These are phyloP conservation scores for Drosophila paracracens DNA, from an alignment of 2,888 invertebrate species.

Conservation along the genomic window DNA sequence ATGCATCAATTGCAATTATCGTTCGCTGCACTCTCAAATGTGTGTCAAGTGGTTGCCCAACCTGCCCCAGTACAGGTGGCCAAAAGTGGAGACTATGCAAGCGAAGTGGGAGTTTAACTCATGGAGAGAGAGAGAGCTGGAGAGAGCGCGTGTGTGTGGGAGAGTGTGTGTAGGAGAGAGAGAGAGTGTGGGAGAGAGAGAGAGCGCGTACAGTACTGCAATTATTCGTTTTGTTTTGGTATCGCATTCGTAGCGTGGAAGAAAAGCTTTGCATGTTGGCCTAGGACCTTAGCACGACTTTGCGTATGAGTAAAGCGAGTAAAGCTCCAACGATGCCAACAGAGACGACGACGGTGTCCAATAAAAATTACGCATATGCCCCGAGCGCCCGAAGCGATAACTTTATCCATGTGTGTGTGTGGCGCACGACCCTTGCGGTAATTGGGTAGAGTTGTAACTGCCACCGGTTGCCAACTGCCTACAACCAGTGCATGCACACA, in stretches of 20 bases:
- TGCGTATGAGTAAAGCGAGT: conserved; percentile 60
- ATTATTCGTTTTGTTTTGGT: conserved; percentile 80
- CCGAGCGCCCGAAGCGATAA: conserved; percentile 54
- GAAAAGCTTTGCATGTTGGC: conserved; percentile 71
- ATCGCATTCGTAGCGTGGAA: conserved; percentile 62
- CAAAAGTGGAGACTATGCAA: conserved; percentile 62
- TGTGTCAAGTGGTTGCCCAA: conserved; percentile 61
- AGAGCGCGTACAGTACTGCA: conserved; percentile 53
- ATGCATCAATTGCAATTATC: conserved; percentile 64
- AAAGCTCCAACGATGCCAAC: conserved; percentile 33
- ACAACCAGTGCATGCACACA: conserved; percentile 24
- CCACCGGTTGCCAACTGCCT: conserved; percentile 22
- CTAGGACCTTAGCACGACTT: conserved; percentile 62
- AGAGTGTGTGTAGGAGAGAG: conserved; percentile 10
- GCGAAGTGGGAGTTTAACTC: not conserved
- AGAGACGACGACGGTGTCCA: conserved; percentile 61
- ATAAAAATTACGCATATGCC: conserved; percentile 74
- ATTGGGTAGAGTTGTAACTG: conserved; percentile 59
- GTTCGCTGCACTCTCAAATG: conserved; percentile 51
- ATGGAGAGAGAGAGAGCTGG: conserved; percentile 7
- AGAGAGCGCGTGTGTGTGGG: not conserved
- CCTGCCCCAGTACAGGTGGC: conserved; percentile 54
- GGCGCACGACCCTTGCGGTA: conserved; percentile 63
- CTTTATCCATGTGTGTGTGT: conserved; percentile 22
- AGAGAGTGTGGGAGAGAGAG: conserved; percentile 12